These are phyloP conservation scores for Drosophila phalerata DNA, from an alignment of 2,888 invertebrate genomes.

Conservation along the genomic window DNA sequence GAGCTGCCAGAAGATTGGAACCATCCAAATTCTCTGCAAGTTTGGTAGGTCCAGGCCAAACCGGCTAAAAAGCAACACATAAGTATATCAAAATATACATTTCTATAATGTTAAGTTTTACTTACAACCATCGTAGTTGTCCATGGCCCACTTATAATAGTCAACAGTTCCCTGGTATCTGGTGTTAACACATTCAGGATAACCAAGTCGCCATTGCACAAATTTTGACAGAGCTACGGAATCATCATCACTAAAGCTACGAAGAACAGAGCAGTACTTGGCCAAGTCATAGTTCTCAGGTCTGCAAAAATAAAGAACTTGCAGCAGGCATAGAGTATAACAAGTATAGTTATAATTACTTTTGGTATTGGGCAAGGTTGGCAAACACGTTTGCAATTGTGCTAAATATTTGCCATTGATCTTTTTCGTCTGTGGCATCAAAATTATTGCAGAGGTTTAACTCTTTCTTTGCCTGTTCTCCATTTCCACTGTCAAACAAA, in stretches of 20 bases:
- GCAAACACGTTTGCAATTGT: slow-evolving; percentile 72
- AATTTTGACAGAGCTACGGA: slow-evolving; percentile 59
- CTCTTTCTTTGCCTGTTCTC: slow-evolving; percentile 48
- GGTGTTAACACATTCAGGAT: slow-evolving; percentile 53
- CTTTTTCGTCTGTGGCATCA: slow-evolving; percentile 49
- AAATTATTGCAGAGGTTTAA: slow-evolving; percentile 72
- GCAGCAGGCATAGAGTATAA: fast-evolving
- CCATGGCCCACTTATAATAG: slow-evolving; percentile 59
- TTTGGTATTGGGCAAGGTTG: slow-evolving; percentile 72
- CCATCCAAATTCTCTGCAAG: slow-evolving; percentile 93
- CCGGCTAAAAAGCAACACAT: slow-evolving; percentile 86
- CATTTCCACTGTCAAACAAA: slow-evolving; percentile 50
- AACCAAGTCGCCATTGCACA: slow-evolving; percentile 51
- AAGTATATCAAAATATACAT: background rate
- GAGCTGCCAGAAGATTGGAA: slow-evolving; percentile 89
- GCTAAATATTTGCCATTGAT: slow-evolving; percentile 73
- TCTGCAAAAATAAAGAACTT: slow-evolving; percentile 16
- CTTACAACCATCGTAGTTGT: slow-evolving; percentile 60
- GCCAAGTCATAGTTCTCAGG: slow-evolving; percentile 52
- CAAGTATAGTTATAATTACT: slow-evolving; percentile 6
- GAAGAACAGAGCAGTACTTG: slow-evolving; percentile 53
- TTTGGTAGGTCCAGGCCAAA: slow-evolving; percentile 90
- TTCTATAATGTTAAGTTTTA: background rate
- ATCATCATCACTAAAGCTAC: slow-evolving; percentile 54
- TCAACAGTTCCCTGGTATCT: slow-evolving; percentile 53